Conservation (phyloP, 2,797 vertebrate genomes). For the Sebastes paucispinis region DNA sequence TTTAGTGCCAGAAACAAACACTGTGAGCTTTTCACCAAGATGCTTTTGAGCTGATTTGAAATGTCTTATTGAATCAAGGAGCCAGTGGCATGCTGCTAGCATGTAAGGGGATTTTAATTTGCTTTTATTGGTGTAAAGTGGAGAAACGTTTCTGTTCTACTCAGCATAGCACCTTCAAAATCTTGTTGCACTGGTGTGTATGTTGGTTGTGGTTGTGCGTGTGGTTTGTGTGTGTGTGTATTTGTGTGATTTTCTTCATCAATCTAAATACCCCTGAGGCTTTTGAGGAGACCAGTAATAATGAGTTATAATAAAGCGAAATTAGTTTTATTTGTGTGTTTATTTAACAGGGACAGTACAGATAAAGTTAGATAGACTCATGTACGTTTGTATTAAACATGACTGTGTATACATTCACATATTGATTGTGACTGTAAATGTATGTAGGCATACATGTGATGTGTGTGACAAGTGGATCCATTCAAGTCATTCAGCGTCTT, state of each 20-base stretch:
- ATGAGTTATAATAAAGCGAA: background rate
- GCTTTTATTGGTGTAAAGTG: slow-evolving; percentile 23
- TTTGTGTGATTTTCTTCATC: background rate
- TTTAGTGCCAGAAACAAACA: slow-evolving; percentile 27
- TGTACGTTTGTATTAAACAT: background rate
- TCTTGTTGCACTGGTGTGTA: background rate
- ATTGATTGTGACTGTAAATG: background rate
- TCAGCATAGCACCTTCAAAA: background rate
- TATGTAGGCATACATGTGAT: background rate
- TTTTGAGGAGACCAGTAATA: background rate
- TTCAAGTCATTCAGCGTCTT: background rate
- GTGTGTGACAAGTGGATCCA: background rate
- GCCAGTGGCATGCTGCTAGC: slow-evolving; percentile 13
- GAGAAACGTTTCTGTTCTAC: slow-evolving; percentile 15
- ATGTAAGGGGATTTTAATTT: slow-evolving; percentile 45
- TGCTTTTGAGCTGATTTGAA: slow-evolving; percentile 46
- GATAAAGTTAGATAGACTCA: background rate
- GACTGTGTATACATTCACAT: background rate
- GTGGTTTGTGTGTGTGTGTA: background rate
- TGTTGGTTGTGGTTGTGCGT: background rate
- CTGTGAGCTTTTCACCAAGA: slow-evolving; percentile 24
- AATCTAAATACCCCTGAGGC: background rate
- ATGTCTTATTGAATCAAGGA: slow-evolving; percentile 46
- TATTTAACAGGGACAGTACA: background rate
- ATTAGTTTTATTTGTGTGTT: background rate